A percentile compares a stretch with the other conserved stretches of the same genome.
Conservation (phyloP, 2,113 vertebrate genomes). For the Myiozetetes cayanensis region DNA sequence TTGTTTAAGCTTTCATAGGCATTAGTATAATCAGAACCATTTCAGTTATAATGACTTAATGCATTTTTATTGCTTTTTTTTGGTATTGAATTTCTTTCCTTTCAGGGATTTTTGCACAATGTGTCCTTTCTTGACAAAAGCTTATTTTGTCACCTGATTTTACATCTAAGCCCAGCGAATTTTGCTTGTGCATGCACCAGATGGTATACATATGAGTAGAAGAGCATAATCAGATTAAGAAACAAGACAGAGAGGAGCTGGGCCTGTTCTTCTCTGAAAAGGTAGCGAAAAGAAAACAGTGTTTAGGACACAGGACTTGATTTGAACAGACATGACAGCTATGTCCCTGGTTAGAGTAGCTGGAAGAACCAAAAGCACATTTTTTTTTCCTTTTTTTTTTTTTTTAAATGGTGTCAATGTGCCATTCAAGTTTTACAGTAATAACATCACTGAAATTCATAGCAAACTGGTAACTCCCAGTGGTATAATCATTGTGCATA, state of each 20-base stretch:
- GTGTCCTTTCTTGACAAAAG: neutral
- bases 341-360: neutral
- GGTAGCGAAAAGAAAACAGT: neutral
- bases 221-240: conserved; percentile 58
- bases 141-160: conserved; percentile 57
- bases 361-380: neutral
- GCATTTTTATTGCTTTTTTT: neutral
- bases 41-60: neutral
- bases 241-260: conserved; percentile 26
- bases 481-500: neutral
- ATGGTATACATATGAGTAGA: conserved; percentile 51
- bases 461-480: neutral
- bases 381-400: neutral
- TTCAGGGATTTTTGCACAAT: neutral
- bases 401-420: neutral
- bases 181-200: conserved; percentile 46
- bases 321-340: neutral
- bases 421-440: neutral
- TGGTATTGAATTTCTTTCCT: neutral
- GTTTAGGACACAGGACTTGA: conserved; percentile 1
- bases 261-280: conserved; percentile 18
- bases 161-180: conserved; percentile 35
- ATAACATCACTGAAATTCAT: neutral
- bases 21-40: neutral
- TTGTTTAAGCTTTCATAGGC: neutral